Conservation (phyloP, 2,113 vertebrate genomes). For the Herpailurus yagouaroundi region DNA sequence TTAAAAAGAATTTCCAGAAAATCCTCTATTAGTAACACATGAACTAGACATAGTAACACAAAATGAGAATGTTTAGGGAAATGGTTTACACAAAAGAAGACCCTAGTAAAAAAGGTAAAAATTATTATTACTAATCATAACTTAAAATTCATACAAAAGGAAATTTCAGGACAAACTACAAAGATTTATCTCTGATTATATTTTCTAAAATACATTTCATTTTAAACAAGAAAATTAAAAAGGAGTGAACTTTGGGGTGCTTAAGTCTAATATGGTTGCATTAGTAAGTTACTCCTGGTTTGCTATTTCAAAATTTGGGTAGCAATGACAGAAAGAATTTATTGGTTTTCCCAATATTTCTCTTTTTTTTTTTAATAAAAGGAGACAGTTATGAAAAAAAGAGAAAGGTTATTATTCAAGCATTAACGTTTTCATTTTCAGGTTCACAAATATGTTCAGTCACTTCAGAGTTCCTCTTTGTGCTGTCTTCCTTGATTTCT, state of each 20-base stretch:
- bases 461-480: not conserved
- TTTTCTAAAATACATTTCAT: not conserved
- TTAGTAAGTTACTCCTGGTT: not conserved
- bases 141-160: not conserved
- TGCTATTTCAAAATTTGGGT: not conserved
- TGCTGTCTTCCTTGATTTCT: not conserved
- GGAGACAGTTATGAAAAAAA: not conserved
- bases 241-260: not conserved
- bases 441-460: not conserved
- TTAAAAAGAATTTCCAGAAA: conserved; percentile 10
- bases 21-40: not conserved
- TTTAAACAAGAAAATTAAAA: conserved; percentile 8
- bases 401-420: not conserved
- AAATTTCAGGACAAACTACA: not conserved
- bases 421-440: not conserved
- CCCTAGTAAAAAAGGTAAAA: not conserved
- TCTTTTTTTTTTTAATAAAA: not conserved
- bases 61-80: not conserved
- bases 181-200: not conserved
- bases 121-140: not conserved
- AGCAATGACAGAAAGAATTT: not conserved
- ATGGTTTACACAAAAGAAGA: not conserved
- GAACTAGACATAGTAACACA: not conserved
- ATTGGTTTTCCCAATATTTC: not conserved
- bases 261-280: not conserved